A percentile compares a stretch with the other conserved stretches of the same genome.
phyloP scores from a whole-genome alignment of 1,140 invertebrate genomes.

The Procambarus clarkii region DNA sequence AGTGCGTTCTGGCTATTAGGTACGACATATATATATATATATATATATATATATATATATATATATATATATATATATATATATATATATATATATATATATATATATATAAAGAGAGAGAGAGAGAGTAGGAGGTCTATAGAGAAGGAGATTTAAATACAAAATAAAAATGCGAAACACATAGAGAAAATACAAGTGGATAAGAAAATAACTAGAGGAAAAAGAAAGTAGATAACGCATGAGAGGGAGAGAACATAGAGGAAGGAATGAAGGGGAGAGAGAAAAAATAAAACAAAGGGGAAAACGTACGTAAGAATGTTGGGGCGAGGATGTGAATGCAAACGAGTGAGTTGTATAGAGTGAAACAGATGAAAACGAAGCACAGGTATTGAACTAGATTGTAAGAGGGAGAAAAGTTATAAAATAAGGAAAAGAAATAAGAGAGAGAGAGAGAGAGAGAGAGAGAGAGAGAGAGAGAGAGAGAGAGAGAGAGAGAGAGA shows the following conservation, averaged over 20 bases:
- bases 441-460: too few relatives aligned
- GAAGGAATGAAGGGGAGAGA: background rate
- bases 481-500: constrained; percentile 24
- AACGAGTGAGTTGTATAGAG: background rate
- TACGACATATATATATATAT: too few relatives aligned
- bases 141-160: background rate
- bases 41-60: too few relatives aligned
- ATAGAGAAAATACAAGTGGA: background rate
- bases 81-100: too few relatives aligned
- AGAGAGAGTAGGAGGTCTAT: background rate
- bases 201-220: background rate
- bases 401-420: background rate
- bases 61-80: too few relatives aligned
- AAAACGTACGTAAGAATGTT: background rate
- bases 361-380: background rate
- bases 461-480: too few relatives aligned
- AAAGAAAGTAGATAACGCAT: background rate
- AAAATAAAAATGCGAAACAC: background rate
- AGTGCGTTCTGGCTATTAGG: too few relatives aligned
- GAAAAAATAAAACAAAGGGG: background rate
- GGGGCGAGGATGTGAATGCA: background rate
- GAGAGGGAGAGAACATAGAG: background rate
- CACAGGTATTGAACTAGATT: too few relatives aligned
- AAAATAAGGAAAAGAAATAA: too few relatives aligned
- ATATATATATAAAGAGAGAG: too few relatives aligned